Evolutionary conservation across 2,888 invertebrate species (phyloP), one percentile per base, ranked within the genome.

Genomic region (Monoplex corrugatus): DNA sequence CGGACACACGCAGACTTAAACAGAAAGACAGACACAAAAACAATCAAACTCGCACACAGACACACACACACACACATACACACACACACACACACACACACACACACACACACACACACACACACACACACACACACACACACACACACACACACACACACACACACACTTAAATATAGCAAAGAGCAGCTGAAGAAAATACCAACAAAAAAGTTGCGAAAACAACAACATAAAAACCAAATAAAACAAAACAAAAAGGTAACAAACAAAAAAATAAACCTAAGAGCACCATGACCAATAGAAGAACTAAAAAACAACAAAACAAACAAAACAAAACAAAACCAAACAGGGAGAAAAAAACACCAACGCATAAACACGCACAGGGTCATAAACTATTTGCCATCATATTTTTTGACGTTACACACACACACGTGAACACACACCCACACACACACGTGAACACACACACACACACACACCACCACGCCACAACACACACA

Each of bases 61-160:
- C 78, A 40, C 78, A 78, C 78, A 78, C 23, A 40, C 78, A 78
- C 40, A 78, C 78, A 40, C 23, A 78, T 40, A 78, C 40, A 40
- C 78, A 40, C 40, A 78, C 78, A 40, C 40, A 78, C 78, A 19
- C 40, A 78, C 78, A 40, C 40, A 40, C 78, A 78, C 78, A 40
- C 78, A 40, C 78, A 40, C 78, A 78, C 40, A 40, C 78, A 78
- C 78, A 78, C 78, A 78, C 40, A 78, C 40, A n/a, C 40, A 78
- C 75, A 78, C 40, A 78, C 75, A 78, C 19, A 78, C 40, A n/a
- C 40, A 78, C 75, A 78, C 40, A 78, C 75, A 40, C 19, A 78
- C 40, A 78, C 40, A 78, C 78, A 78, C 16, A 78, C 78, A 78
- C 40, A 78, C 78, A 78, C 16, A 78, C 78, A 78, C 0, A 78